Conservation (phyloP, 1,140 invertebrate genomes). For the Drosophila watanabei region DNA sequence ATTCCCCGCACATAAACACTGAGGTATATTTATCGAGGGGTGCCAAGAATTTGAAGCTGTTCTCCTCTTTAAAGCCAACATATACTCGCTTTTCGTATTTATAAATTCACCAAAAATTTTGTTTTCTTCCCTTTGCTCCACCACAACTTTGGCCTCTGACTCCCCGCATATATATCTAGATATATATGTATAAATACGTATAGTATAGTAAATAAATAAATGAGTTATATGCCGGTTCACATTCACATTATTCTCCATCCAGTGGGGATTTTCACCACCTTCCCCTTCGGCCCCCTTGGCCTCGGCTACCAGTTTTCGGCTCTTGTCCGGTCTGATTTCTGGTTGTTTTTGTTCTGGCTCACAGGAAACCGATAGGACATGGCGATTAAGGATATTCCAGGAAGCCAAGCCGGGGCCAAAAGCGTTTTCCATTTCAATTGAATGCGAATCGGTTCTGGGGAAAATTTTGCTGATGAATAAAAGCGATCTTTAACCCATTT, state of each 20-base stretch:
- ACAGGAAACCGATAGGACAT: constrained; percentile 78
- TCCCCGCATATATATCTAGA: constrained; percentile 1
- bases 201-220: constrained; percentile 77
- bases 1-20: constrained; percentile 3
- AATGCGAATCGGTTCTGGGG: constrained; percentile 37
- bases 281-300: not conserved
- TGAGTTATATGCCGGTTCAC: constrained; percentile 77
- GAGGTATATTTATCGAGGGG: constrained; percentile 6
- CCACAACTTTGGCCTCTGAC: constrained; percentile 18
- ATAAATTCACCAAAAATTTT: constrained; percentile 27
- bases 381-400: constrained; percentile 70
- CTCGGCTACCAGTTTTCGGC: constrained; percentile 21
- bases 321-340: constrained; percentile 50
- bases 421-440: constrained; percentile 66
- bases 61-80: constrained; percentile 24
- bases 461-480: constrained; percentile 22
- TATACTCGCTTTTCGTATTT: constrained; percentile 17
- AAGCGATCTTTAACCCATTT: constrained; percentile 25
- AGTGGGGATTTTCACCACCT: constrained; percentile 36
- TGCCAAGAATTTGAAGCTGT: not conserved
- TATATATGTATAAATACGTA: not conserved
- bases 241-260: constrained; percentile 71
- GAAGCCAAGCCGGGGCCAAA: constrained; percentile 41
- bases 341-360: constrained; percentile 60
- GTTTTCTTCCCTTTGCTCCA: constrained; percentile 17